Evolutionary conservation across 1,140 invertebrate genomes (phyloP).

Genomic region (Drosophila fuyamai): DNA sequence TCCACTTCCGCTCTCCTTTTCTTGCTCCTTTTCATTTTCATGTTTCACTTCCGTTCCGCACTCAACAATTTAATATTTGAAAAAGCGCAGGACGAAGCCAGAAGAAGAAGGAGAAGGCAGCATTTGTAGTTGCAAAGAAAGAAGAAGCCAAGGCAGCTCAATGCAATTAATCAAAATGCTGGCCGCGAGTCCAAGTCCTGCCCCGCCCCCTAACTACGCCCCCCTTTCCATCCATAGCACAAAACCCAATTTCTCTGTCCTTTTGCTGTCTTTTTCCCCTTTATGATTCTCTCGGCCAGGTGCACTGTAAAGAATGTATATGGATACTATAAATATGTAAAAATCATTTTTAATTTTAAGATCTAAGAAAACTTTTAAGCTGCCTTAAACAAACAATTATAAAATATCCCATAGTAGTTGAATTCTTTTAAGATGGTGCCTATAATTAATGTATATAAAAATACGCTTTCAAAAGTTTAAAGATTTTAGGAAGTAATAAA

Average conservation of each 20-base stretch:
- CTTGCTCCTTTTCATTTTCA: slow-evolving; percentile 14
- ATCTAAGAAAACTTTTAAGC: no score
- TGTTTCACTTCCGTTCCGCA: slow-evolving; percentile 31
- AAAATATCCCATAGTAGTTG: no score
- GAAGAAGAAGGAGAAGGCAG: not conserved
- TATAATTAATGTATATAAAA: no score
- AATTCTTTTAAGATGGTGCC: no score
- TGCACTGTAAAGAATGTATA: not conserved
- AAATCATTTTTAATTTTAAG: no score
- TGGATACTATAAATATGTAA: no score
- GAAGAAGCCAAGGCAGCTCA: slow-evolving; percentile 24
- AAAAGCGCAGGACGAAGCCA: slow-evolving; percentile 8
- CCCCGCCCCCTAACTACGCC: not conserved
- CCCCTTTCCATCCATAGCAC: not conserved
- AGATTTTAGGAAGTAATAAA: no score
- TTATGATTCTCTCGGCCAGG: not conserved
- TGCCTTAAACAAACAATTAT: no score
- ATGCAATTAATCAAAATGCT: slow-evolving; percentile 74
- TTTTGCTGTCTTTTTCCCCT: not conserved
- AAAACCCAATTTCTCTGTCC: slow-evolving; percentile 15
- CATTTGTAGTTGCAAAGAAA: not conserved
- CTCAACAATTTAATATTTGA: slow-evolving; percentile 57
- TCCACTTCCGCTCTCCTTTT: not conserved
- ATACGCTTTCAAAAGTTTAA: no score
- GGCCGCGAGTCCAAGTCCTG: slow-evolving; percentile 20